phyloP scores from a whole-genome alignment of 2,113 vertebrate genomes.

The Misgurnus anguillicaudatus region DNA sequence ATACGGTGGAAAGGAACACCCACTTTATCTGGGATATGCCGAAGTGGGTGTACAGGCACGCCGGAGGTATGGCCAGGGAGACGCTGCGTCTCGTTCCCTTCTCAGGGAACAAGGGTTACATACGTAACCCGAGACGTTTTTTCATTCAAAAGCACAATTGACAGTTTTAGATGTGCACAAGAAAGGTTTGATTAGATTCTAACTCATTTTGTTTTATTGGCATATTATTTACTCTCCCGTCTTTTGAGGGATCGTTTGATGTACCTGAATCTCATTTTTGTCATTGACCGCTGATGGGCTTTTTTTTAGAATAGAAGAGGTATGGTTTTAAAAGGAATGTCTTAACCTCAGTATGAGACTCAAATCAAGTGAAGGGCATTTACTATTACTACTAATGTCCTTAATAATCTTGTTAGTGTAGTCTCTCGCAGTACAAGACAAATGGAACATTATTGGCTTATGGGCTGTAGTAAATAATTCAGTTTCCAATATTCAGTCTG shows the following conservation, averaged over 20 bases:
- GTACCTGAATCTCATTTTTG: background rate
- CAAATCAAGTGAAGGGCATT: slow-evolving; percentile 94
- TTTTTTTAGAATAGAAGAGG: slow-evolving; percentile 83
- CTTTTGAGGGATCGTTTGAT: background rate
- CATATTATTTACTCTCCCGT: slow-evolving; percentile 1
- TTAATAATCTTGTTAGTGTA: slow-evolving; percentile 98
- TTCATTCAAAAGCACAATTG: background rate
- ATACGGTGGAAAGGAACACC: no score
- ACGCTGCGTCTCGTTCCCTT: no score
- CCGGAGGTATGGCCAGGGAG: no score
- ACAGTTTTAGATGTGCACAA: background rate
- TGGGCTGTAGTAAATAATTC: slow-evolving; percentile 97
- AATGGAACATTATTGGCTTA: slow-evolving; percentile 98
- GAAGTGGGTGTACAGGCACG: no score
- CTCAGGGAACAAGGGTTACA: no score
- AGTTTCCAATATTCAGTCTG: slow-evolving; percentile 92
- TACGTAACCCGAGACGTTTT: no score
- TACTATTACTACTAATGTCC: slow-evolving; percentile 96
- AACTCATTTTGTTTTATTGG: background rate
- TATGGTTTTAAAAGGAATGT: slow-evolving; percentile 87
- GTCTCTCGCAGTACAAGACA: slow-evolving; percentile 90
- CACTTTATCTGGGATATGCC: no score
- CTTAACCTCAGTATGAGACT: slow-evolving; percentile 87
- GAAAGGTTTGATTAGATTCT: background rate
- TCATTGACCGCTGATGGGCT: slow-evolving; percentile 63